A percentile compares a stretch with the other conserved stretches of the same genome.
phyloP scores from a whole-genome alignment of 2,797 vertebrate species.

The Cetoscarus ocellatus region DNA sequence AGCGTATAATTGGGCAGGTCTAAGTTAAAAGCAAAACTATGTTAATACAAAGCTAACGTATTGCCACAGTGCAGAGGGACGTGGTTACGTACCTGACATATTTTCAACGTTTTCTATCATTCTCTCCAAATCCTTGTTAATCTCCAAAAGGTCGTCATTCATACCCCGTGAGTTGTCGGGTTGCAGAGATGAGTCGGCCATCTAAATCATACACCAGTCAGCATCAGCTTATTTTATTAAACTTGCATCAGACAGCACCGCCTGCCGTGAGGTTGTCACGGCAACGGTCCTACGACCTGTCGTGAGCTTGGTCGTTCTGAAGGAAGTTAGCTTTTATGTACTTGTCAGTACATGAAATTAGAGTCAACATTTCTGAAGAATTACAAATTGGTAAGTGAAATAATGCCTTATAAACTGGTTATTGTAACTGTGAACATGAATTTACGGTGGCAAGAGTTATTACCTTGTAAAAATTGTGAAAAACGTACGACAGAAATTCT shows the following conservation, averaged over 20 bases:
- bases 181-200: slow-evolving; percentile 49
- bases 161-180: slow-evolving; percentile 1
- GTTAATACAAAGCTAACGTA: no score
- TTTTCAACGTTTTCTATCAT: slow-evolving; percentile 77
- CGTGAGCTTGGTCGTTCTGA: neutral
- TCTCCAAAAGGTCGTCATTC: slow-evolving; percentile 47
- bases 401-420: rapidly evolving
- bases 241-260: no score
- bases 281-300: no score
- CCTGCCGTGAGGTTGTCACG: neutral
- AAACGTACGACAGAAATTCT: slow-evolving; percentile 8
- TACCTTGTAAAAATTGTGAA: neutral
- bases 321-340: no score
- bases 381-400: neutral
- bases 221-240: no score
- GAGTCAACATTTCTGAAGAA: no score
- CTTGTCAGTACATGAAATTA: no score
- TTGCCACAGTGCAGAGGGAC: neutral
- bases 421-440: rapidly evolving
- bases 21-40: no score
- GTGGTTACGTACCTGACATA: slow-evolving; percentile 68
- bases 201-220: slow-evolving; percentile 61
- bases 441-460: rapidly evolving
- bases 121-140: slow-evolving; percentile 73
- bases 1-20: no score